phyloP scores from a whole-genome alignment of 2,113 vertebrate species.

The Zapornia atra region DNA sequence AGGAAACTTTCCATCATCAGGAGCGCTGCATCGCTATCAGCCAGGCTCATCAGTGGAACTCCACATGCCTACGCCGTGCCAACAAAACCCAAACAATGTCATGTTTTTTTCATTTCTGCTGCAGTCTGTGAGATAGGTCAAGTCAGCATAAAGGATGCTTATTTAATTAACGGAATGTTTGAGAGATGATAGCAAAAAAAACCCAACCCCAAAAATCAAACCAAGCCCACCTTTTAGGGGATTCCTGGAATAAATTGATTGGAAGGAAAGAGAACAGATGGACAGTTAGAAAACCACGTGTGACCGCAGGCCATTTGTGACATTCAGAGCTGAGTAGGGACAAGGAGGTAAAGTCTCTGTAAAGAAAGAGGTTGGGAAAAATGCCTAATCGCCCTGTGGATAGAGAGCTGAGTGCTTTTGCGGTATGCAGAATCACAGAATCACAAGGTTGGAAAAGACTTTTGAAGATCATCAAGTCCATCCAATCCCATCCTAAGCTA shows the following conservation, averaged over 20 bases:
- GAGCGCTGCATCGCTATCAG: not conserved
- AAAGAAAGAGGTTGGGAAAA: not conserved
- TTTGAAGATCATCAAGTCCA: no score
- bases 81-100: not conserved
- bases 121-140: not conserved
- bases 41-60: not conserved
- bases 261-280: not conserved
- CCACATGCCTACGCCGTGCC: not conserved
- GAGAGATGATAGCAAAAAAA: not conserved
- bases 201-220: no score
- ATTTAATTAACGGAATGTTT: not conserved
- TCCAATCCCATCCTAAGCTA: no score
- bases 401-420: not conserved
- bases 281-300: not conserved
- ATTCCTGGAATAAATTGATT: not conserved
- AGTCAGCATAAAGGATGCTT: not conserved
- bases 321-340: not conserved
- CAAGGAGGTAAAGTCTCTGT: not conserved
- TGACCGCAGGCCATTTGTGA: not conserved
- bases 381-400: not conserved
- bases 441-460: no score
- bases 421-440: not conserved
- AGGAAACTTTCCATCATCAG: not conserved
- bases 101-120: not conserved
- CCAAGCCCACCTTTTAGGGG: accelerated